Conservation (phyloP, 92 coral and sea anemone genomes). For the Isaurus tuberculatus region DNA sequence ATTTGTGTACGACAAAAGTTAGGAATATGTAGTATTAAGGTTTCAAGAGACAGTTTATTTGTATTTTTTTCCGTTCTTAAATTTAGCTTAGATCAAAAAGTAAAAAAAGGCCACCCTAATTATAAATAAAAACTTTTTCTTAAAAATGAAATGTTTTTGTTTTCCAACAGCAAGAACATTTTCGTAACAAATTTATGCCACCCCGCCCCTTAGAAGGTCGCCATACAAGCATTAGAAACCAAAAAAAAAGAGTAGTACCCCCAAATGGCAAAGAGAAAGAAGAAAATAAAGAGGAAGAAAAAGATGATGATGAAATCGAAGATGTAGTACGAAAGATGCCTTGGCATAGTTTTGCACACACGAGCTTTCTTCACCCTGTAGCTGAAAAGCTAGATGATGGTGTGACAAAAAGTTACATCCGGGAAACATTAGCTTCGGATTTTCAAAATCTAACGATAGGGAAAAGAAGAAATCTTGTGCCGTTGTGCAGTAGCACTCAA, state of each 20-base stretch:
- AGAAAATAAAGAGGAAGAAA: constrained; percentile 71
- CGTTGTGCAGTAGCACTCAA: background rate
- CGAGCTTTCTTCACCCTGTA: constrained; percentile 27
- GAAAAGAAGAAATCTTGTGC: constrained; percentile 29
- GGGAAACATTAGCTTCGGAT: background rate
- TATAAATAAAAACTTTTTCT: too few relatives aligned
- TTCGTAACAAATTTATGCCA: constrained; percentile 69
- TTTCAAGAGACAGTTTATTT: too few relatives aligned
- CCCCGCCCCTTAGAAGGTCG: constrained; percentile 88
- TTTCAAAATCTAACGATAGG: constrained; percentile 38
- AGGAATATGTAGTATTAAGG: too few relatives aligned
- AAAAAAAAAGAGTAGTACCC: constrained; percentile 52
- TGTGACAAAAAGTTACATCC: background rate
- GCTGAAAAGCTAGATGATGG: constrained; percentile 36
- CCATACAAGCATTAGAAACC: constrained; percentile 69
- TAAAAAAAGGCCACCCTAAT: too few relatives aligned
- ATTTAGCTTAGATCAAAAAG: too few relatives aligned
- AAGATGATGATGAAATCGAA: constrained; percentile 75
- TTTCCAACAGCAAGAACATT: constrained; percentile 74
- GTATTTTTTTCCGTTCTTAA: too few relatives aligned
- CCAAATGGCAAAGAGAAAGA: constrained; percentile 73
- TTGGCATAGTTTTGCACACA: constrained; percentile 40
- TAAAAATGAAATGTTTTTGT: too few relatives aligned
- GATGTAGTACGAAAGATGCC: constrained; percentile 36
- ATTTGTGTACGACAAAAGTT: too few relatives aligned